Percentiles rank a stretch among this genome's conserved stretches.
phyloP scores from a whole-genome alignment of 2,113 vertebrate species.

The Oryzias woworae region DNA sequence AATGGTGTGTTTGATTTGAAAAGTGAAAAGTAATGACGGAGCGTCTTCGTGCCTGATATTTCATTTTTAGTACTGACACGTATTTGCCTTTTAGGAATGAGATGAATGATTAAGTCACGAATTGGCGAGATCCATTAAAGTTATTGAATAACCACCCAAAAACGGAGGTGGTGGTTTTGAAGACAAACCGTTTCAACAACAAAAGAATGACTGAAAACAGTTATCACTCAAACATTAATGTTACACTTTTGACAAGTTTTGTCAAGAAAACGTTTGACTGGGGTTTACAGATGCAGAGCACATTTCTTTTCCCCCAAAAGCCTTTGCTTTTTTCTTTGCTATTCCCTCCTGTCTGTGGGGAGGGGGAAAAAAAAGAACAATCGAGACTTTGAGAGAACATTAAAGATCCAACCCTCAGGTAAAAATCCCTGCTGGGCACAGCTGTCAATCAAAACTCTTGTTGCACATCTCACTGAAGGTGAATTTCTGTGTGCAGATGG shows the following conservation, averaged over 20 bases:
- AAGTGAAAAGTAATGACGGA: conserved; percentile 38
- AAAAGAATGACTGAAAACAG: conserved; percentile 18
- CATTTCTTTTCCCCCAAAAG: conserved; percentile 10
- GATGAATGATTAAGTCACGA: conserved; percentile 17
- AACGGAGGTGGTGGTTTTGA: conserved; percentile 3
- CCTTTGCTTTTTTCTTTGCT: conserved; percentile 21
- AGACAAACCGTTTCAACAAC: not conserved
- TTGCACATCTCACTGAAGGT: conserved; percentile 27
- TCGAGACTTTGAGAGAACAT: conserved; percentile 55
- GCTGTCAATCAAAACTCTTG: conserved; percentile 57
- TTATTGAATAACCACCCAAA: conserved; percentile 34
- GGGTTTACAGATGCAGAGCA: conserved; percentile 44
- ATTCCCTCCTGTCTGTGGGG: conserved; percentile 27
- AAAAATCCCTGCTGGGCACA: conserved; percentile 53
- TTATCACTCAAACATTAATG: conserved; percentile 13
- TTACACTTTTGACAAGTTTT: conserved; percentile 30
- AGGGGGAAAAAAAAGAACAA: conserved; percentile 34
- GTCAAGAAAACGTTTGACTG: conserved; percentile 39
- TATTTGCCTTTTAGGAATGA: conserved; percentile 17
- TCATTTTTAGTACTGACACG: conserved; percentile 18
- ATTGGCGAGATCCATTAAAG: conserved; percentile 33
- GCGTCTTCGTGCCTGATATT: conserved; percentile 18
- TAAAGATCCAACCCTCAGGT: conserved; percentile 56
- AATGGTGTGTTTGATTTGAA: conserved; percentile 39
- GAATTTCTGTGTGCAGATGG: conserved; percentile 54